These are phyloP conservation scores for Tanytarsus gracilentus DNA, from an alignment of 2,888 invertebrate species.

Conservation along the genomic window DNA sequence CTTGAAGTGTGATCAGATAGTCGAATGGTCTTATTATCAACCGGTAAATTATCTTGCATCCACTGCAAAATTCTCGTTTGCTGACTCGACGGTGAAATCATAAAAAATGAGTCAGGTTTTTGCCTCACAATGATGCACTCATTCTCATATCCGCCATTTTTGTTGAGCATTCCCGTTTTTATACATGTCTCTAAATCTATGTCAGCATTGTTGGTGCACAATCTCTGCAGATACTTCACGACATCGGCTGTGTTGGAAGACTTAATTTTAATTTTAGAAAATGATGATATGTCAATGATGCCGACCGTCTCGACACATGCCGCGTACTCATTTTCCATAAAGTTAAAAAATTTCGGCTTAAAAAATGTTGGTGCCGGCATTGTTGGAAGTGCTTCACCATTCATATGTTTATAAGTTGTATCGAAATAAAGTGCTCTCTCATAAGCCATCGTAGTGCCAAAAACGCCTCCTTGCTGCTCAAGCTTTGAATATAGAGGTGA, in stretches of 20 bases:
- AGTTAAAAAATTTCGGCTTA: constrained; percentile 60
- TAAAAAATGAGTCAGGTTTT: constrained; percentile 55
- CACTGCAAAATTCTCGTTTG: constrained; percentile 63
- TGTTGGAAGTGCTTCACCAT: constrained; percentile 44
- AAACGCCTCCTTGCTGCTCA: constrained; percentile 55
- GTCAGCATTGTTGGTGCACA: constrained; percentile 60
- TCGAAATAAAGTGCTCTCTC: constrained; percentile 62
- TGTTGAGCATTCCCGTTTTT: constrained; percentile 64
- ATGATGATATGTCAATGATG: constrained; percentile 69
- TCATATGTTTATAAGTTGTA: constrained; percentile 46
- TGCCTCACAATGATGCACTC: constrained; percentile 61
- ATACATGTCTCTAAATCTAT: constrained; percentile 54
- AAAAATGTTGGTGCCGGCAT: constrained; percentile 56
- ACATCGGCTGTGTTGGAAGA: constrained; percentile 36
- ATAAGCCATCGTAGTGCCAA: constrained; percentile 62
- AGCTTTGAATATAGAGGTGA: constrained; percentile 60
- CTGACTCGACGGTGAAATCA: constrained; percentile 71
- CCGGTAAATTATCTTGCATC: constrained; percentile 57
- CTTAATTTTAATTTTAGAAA: constrained; percentile 62
- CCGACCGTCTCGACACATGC: constrained; percentile 69
- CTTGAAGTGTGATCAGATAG: constrained; percentile 61
- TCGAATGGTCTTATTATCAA: constrained; percentile 50
- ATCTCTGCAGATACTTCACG: constrained; percentile 52
- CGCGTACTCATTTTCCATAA: constrained; percentile 59
- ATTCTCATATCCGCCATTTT: constrained; percentile 61